A percentile compares a stretch with the other conserved stretches of the same genome.
Conservation (phyloP, 92 coral and sea anemone species). For the Zoanthus sociatus region DNA sequence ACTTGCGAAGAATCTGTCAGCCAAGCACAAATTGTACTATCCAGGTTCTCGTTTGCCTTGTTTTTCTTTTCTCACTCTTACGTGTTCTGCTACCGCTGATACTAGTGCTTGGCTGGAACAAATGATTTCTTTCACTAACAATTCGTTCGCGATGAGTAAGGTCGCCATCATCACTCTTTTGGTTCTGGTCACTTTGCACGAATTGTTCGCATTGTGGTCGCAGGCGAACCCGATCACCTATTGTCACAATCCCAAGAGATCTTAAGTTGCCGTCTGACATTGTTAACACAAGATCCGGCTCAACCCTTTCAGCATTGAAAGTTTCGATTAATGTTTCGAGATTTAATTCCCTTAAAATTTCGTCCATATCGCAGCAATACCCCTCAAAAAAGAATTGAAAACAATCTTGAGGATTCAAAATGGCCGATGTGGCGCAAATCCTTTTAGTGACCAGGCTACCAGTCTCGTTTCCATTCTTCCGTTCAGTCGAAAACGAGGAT, state of each 20-base stretch:
- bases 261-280: slow-evolving; percentile 53
- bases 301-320: no score
- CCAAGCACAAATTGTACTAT: slow-evolving; percentile 66
- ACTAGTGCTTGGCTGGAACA: slow-evolving; percentile 45
- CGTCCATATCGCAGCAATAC: no score
- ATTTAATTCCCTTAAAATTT: no score
- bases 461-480: no score
- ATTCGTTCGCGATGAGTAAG: slow-evolving; percentile 37
- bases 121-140: slow-evolving; percentile 30
- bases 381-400: no score
- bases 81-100: slow-evolving; percentile 13
- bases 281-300: no score
- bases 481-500: no score
- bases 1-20: slow-evolving; percentile 59
- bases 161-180: neutral
- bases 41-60: slow-evolving; percentile 30
- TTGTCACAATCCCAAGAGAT: slow-evolving; percentile 49
- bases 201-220: slow-evolving; percentile 32
- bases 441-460: no score
- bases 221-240: slow-evolving; percentile 45
- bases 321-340: no score
- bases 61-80: slow-evolving; percentile 30
- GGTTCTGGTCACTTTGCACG: no score
- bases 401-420: no score
- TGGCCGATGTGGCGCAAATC: no score